Percentiles rank a stretch among this genome's conserved stretches.
Evolutionary conservation across 2,113 vertebrate genomes (phyloP).

Genomic region (Amazona vittata): DNA sequence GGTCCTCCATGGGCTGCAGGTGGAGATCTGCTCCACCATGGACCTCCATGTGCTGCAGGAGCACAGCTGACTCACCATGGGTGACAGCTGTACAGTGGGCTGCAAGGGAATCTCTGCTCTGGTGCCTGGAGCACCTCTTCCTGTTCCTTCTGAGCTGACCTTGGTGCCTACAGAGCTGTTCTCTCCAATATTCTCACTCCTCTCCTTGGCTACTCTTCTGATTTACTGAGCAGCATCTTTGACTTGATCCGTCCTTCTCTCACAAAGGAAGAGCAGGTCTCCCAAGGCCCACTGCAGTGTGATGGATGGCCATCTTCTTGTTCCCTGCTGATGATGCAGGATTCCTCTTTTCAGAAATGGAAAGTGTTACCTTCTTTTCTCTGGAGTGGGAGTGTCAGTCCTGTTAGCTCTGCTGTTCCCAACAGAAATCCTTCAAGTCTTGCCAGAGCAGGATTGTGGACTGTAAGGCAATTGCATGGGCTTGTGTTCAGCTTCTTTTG

Average conservation of each 20-base stretch:
- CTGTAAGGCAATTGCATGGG: background rate
- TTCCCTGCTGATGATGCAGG: background rate
- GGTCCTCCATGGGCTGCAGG: background rate
- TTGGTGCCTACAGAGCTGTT: background rate
- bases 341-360: background rate
- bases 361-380: background rate
- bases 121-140: fast-evolving
- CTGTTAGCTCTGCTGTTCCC: background rate
- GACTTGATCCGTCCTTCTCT: background rate
- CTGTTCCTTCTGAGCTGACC: background rate
- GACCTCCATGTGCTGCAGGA: background rate
- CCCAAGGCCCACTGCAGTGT: fast-evolving
- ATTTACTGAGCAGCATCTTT: background rate
- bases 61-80: background rate
- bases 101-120: background rate
- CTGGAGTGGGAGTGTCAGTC: background rate
- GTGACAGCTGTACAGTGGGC: background rate
- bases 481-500: background rate
- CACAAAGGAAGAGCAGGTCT: background rate
- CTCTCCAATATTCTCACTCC: background rate
- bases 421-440: background rate
- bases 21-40: background rate
- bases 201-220: background rate
- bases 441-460: background rate
- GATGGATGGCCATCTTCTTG: background rate